Base-by-base conservation (phyloP, 2,797 vertebrate species). In the Valencia hispanica region DNA sequence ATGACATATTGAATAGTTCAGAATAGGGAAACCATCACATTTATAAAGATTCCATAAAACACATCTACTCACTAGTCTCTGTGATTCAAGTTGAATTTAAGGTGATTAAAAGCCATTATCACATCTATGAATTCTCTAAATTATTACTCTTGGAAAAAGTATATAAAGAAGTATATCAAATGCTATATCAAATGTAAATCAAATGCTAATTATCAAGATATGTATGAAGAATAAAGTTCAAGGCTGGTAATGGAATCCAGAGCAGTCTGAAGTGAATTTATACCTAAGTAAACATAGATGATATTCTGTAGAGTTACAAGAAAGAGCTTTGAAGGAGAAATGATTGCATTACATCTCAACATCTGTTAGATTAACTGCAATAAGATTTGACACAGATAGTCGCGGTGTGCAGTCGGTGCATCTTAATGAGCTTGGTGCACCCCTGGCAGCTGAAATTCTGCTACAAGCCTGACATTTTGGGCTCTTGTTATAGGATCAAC, bases 351-450 rank as follows among this genome's bases (percentile, higher is more conserved):
- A 48, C 32, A 75, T 45, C 45, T 39, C 32, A 57, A 30, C 41
- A 74, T 66, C 41, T 70, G 48, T 77, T n/a, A 17, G 18, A 48
- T 43, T 45, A 51, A 45, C 53, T 70, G 57, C 55, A 41, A 17
- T 1, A 75, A 43, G 45, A 76, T 63, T 47, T 73, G 61, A 12
- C 25, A 68, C n/a, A 39, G 50, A 72, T 51, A 41, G n/a, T 51
- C 30, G 72, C 6, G 30, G 41, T 22, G 18, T 1, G 2, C 12
- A 63, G 47, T 39, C 47, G 18, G n/a, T 27, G 61, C 20, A 65
- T 65, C 32, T 65, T 68, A 68, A 74, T 66, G 57, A 57, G 25
- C 25, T 18, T 30, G 8, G 6, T 53, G 30, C 63, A 57, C 51
- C 68, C 43, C n/a, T 68, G 50, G 30, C 32, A 22, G 47, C 27